Evolutionary conservation across 2,797 vertebrate species (phyloP).

Genomic region (Menidia menidia): DNA sequence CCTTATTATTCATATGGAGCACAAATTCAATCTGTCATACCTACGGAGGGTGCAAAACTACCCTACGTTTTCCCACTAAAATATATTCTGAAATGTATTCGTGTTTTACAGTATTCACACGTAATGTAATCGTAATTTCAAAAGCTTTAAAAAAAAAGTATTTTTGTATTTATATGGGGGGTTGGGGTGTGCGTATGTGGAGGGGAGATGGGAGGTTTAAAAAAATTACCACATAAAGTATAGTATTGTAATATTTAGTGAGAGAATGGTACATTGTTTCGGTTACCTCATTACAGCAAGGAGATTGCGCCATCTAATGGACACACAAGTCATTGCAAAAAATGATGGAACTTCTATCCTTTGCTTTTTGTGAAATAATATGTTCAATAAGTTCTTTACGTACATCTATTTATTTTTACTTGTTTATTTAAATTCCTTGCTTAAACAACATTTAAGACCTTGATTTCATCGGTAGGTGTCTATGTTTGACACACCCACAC

Average conservation of each 20-base stretch:
- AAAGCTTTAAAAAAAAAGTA: too few species aligned
- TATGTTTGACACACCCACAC: slow-evolving; percentile 27
- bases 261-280: too few species aligned
- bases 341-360: not conserved
- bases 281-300: not conserved
- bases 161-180: too few species aligned
- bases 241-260: too few species aligned
- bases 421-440: not conserved
- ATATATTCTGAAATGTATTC: not conserved
- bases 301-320: slow-evolving; percentile 65
- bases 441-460: not conserved
- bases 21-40: slow-evolving; percentile 1
- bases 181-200: too few species aligned
- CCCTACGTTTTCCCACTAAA: not conserved
- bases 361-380: not conserved
- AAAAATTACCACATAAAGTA: too few species aligned
- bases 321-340: slow-evolving; percentile 23
- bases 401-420: too few species aligned
- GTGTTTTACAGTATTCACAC: not conserved
- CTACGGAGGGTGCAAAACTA: not conserved
- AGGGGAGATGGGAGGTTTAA: too few species aligned
- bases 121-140: too few species aligned
- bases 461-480: not conserved
- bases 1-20: not conserved
- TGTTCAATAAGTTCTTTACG: not conserved